Conservation (phyloP, 2,888 invertebrate species). For the Polylopha cassiicola region DNA sequence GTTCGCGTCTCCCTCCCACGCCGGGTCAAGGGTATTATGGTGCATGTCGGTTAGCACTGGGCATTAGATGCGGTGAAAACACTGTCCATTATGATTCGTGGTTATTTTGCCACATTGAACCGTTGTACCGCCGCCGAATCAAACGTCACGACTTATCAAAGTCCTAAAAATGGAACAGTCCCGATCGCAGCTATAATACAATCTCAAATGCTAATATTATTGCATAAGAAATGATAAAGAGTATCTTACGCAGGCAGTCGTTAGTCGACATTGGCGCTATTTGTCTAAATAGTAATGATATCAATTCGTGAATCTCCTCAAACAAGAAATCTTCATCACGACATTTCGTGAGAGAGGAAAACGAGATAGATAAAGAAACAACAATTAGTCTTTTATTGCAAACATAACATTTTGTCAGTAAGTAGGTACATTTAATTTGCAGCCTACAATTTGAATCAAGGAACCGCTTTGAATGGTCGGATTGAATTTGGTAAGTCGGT, state of each 20-base stretch:
- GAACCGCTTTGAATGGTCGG: too few species aligned
- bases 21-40: constrained; percentile 54
- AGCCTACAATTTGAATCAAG: too few species aligned
- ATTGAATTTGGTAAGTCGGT: constrained; percentile 24
- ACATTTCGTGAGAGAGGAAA: constrained; percentile 42
- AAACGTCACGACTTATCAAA: constrained; percentile 27
- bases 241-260: constrained; percentile 10
- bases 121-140: constrained; percentile 24
- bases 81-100: constrained; percentile 34
- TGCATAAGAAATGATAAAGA: not conserved
- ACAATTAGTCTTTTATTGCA: constrained; percentile 11
- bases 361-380: constrained; percentile 28
- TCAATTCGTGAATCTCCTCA: constrained; percentile 64
- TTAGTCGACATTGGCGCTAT: constrained; percentile 39
- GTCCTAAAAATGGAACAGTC: too few species aligned
- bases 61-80: constrained; percentile 24
- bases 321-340: constrained; percentile 48
- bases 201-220: too few species aligned
- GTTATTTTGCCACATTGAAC: constrained; percentile 19
- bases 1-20: constrained; percentile 52
- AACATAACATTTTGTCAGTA: constrained; percentile 10
- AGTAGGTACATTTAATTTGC: too few species aligned
- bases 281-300: constrained; percentile 48
- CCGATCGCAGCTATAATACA: too few species aligned
- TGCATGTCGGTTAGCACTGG: constrained; percentile 23